Base-by-base conservation (phyloP, 2,888 invertebrate genomes). In the Poecilus cupreus region DNA sequence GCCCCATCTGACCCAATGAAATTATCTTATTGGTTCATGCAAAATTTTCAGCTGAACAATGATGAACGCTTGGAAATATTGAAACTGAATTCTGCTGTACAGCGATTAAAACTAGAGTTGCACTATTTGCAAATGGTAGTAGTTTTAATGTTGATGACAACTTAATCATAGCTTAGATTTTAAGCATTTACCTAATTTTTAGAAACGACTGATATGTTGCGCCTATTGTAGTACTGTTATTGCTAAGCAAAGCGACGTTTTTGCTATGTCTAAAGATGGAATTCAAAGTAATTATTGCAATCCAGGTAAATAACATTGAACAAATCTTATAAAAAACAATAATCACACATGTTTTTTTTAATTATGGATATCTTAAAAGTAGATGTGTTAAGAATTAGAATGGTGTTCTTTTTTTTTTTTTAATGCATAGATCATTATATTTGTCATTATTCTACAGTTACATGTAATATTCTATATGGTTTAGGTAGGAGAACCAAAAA, bases 201-300 rank as follows among this genome's bases (percentile, higher is more conserved):
- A 92, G 90, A 90, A 90, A 80, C 88, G 91, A 80, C 89, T 89
- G 83, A 90, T 92, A 83, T 91, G 91, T 82, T 95, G 96, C 85
- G 89, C 90, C 51, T 88, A 89, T 79, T 91, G 91, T 84, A 89
- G 90, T 64, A 92, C 92, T 82, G 88, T 91, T 80, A 91, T 95
- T 70, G 93, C 93, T 0, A 90, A 91, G 83, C 94, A 94, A 83
- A 90, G 91, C 4, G 92, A 95, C 85, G 91, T 96, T 76, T 95
- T 96, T 89, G 93, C 94, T 60, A 95, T 97, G 95, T 94, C 95
- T 8, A 92, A 93, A 84, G 94, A 95, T 86, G 96, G 96, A 0
- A 93, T 95, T 0, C 94, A 94, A 88, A 94, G 93, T 64, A 94
- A 95, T 68, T 97, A 94, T 86, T 95, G 96, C 49, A 96, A 97